Evolutionary conservation across 1,140 invertebrate genomes (phyloP), one percentile per base, ranked within the genome.

Genomic region (Octopus bimaculoides): DNA sequence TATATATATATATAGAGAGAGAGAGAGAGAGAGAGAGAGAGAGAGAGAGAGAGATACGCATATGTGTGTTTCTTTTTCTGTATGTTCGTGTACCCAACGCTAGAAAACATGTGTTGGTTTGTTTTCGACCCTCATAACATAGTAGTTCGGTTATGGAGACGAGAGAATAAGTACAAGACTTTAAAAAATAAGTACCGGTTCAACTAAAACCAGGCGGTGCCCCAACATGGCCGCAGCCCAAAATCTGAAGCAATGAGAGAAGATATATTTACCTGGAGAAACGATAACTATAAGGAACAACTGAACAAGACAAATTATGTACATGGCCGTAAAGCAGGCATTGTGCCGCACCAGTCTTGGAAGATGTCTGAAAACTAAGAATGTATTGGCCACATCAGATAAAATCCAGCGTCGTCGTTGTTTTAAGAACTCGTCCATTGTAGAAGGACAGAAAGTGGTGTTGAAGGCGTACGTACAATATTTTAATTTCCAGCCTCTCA

Each of bases 381-480:
- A 88, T 53, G 93, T 92, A 84, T 93, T 93, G 61, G 93, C 92
- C 87, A 92, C 91, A 17, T 93, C 93, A 0, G 92, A 92, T 5
- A 93, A 91, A 73, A 93, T 91, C 93, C 93, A 93, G 17, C 82
- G 77, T n/a, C 77, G 79, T 26, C 92, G 54, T 73, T 85, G 84
- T 71, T 84, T 86, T 78, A 86, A 82, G 75, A 86, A 85, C 55
- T 86, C 85, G 0, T 74, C 78, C 0, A 84, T 81, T 8, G 78
- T 83, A 53, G 84, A 82, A 5, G 85, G 85, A 81, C 85, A 86
- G 77, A 80, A 85, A 8, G 85, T 86, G 20, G 80, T 83, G 82
- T 86, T 86, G 1, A 78, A 78, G 1, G 81, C 82, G 54, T 80
- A 77, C 12, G 75, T 80, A 7, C 76, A 81, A 55, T 85, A 86